Evolutionary conservation across 1,140 invertebrate species (phyloP).

Genomic region (Aporrectodea caliginosa): DNA sequence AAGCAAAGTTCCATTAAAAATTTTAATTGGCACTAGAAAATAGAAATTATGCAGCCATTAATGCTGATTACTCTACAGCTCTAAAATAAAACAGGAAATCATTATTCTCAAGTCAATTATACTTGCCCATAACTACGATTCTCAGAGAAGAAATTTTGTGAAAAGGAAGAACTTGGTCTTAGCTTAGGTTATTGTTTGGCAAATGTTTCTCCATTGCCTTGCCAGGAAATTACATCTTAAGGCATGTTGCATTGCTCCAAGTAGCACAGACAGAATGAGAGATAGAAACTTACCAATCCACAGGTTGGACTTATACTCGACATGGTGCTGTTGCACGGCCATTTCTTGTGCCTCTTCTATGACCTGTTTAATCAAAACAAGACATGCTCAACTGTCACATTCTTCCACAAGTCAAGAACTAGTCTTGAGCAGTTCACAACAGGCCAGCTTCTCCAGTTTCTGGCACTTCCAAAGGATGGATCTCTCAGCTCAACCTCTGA

Average conservation of each 20-base stretch:
- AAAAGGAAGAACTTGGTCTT: too few relatives aligned
- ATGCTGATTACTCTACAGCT: too few relatives aligned
- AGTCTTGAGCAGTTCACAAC: neutral
- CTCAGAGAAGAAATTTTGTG: too few relatives aligned
- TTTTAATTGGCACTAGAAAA: too few relatives aligned
- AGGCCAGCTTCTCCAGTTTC: neutral
- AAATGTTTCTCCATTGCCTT: neutral
- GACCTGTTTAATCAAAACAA: constrained; percentile 36
- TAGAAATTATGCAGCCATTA: too few relatives aligned
- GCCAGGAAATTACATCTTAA: neutral
- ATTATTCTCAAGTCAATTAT: too few relatives aligned
- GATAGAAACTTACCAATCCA: constrained; percentile 74
- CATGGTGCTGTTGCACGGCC: constrained; percentile 83
- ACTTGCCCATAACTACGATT: too few relatives aligned
- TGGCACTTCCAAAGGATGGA: neutral
- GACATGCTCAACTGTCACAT: neutral
- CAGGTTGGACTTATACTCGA: constrained; percentile 90
- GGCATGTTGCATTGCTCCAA: neutral
- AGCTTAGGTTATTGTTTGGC: neutral
- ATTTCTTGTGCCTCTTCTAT: constrained; percentile 75
- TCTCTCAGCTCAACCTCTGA: neutral
- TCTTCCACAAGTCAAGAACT: neutral
- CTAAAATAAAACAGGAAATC: too few relatives aligned
- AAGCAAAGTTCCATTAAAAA: too few relatives aligned
- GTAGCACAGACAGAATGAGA: neutral